A percentile compares a stretch with the other conserved stretches of the same genome.
Evolutionary conservation across 2,888 invertebrate species (phyloP).

Genomic region (Mythimna albipuncta): DNA sequence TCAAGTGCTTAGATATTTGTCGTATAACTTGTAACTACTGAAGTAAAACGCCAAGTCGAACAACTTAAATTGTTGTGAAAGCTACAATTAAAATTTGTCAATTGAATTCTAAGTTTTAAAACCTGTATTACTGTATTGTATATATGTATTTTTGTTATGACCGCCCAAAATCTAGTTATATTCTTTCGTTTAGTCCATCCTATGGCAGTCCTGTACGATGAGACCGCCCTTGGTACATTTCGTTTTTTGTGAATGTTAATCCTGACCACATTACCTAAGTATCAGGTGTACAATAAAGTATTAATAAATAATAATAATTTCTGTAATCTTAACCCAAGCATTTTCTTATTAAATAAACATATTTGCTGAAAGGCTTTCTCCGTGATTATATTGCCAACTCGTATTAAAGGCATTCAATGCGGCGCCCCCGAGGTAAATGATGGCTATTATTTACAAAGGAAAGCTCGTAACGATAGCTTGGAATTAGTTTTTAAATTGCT

Average conservation of each 20-base stretch:
- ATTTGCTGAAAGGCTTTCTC: slow-evolving; percentile 15
- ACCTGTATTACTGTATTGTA: neutral
- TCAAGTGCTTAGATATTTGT: too few species aligned
- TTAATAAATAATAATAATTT: neutral
- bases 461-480: slow-evolving; percentile 34
- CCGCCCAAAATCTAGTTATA: too few species aligned
- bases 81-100: neutral
- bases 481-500: slow-evolving; percentile 35
- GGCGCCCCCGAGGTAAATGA: slow-evolving; percentile 32
- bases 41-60: neutral
- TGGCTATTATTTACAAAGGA: slow-evolving; percentile 42
- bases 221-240: too few species aligned
- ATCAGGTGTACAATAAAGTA: too few species aligned
- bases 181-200: too few species aligned
- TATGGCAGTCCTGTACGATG: too few species aligned
- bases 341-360: slow-evolving; percentile 17
- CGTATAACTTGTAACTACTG: neutral
- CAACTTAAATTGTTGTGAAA: neutral
- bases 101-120: slow-evolving; percentile 5
- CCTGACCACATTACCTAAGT: too few species aligned
- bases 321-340: neutral
- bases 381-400: slow-evolving; percentile 19
- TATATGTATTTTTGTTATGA: too few species aligned
- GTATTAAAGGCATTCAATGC: slow-evolving; percentile 14
- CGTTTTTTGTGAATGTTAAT: too few species aligned